Conservation (phyloP, 2,797 vertebrate genomes). For the Trematomus bernacchii region DNA sequence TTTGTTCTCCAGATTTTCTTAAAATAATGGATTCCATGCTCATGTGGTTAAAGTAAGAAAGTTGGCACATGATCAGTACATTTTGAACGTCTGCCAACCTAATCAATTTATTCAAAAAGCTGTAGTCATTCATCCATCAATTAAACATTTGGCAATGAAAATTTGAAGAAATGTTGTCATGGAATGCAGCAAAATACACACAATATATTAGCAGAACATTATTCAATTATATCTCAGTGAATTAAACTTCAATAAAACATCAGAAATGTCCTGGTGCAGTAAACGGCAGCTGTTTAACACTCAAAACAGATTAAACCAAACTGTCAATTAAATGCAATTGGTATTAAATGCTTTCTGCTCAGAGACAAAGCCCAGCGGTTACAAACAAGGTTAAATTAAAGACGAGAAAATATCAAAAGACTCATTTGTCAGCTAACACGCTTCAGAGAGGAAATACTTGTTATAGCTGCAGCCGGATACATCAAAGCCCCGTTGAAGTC, state of each 20-base stretch:
- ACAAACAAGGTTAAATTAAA: conserved; percentile 53
- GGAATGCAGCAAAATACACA: not conserved
- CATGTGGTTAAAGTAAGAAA: not conserved
- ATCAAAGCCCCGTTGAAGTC: conserved; percentile 62
- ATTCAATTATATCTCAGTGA: not conserved
- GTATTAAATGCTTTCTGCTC: conserved; percentile 20
- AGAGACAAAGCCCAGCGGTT: conserved; percentile 35
- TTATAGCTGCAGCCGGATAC: conserved; percentile 48
- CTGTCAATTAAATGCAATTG: conserved; percentile 32
- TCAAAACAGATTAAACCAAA: conserved; percentile 36
- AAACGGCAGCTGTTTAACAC: conserved; percentile 23
- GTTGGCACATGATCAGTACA: not conserved
- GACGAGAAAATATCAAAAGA: conserved; percentile 63
- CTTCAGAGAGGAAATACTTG: conserved; percentile 51
- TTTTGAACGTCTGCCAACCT: not conserved
- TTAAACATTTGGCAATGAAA: not conserved
- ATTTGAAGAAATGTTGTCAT: not conserved
- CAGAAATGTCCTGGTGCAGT: not conserved
- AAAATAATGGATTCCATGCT: not conserved
- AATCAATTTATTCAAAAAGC: not conserved
- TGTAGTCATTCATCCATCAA: not conserved
- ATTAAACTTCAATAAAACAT: conserved; percentile 12
- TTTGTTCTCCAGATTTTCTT: not conserved
- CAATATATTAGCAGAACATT: not conserved
- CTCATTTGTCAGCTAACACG: conserved; percentile 50